Percentiles rank a stretch among this genome's conserved stretches.
Evolutionary conservation across 2,113 vertebrate species (phyloP).

Genomic region (Pelvicachromis taeniatus): DNA sequence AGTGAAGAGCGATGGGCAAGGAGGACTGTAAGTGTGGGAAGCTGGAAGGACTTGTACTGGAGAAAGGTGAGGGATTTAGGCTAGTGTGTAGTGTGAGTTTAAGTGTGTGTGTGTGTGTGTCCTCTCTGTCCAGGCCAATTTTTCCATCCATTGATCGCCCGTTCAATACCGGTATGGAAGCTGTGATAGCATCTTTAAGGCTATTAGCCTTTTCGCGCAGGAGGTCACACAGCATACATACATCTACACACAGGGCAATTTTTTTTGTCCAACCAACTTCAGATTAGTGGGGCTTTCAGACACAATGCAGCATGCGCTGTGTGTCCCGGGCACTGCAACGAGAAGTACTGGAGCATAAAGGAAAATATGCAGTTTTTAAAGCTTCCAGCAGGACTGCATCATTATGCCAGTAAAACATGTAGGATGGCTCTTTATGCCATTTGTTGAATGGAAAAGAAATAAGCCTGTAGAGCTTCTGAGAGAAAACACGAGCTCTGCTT

Average conservation of each 20-base stretch:
- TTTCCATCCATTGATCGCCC: slow-evolving; percentile 12
- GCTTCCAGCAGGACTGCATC: background rate
- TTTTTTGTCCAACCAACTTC: background rate
- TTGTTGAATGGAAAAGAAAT: background rate
- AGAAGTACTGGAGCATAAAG: background rate
- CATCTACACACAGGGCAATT: background rate
- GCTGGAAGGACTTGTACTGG: background rate
- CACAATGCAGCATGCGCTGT: background rate
- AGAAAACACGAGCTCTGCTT: background rate
- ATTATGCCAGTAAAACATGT: background rate
- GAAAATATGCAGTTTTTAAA: background rate
- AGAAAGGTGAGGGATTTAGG: background rate
- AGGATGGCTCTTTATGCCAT: background rate
- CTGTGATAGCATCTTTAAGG: slow-evolving; percentile 38
- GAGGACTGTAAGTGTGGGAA: background rate
- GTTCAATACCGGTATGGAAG: slow-evolving; percentile 14
- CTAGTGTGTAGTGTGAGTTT: background rate
- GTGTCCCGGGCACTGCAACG: background rate
- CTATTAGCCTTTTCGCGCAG: slow-evolving; percentile 19
- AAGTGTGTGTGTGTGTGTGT: background rate
- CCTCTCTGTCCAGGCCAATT: background rate
- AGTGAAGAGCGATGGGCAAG: background rate
- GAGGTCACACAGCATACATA: background rate
- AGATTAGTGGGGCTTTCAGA: background rate
- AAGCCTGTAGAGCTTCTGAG: background rate